phyloP scores from a whole-genome alignment of 2,888 invertebrate genomes.

The Lepidonotus clava region DNA sequence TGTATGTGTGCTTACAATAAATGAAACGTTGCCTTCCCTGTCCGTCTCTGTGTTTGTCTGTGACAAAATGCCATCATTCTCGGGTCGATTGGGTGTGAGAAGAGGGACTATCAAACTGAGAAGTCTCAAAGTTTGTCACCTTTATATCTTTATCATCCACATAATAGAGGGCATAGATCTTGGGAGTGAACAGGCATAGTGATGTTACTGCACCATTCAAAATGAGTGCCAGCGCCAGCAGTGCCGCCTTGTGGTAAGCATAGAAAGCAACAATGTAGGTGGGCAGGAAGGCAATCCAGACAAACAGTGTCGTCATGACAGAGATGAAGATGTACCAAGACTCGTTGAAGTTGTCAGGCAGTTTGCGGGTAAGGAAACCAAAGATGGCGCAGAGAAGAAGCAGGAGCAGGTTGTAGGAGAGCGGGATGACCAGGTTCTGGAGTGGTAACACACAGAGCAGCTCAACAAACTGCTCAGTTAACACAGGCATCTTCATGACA shows the following conservation, averaged over 20 bases:
- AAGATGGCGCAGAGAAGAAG: constrained; percentile 59
- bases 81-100: too few relatives aligned
- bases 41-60: too few relatives aligned
- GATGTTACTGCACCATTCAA: constrained; percentile 59
- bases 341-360: constrained; percentile 65
- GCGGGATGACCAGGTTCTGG: constrained; percentile 67
- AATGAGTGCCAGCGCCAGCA: constrained; percentile 59
- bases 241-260: constrained; percentile 59
- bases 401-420: constrained; percentile 62
- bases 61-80: too few relatives aligned
- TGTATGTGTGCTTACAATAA: too few relatives aligned
- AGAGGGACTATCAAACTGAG: not conserved
- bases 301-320: constrained; percentile 62
- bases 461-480: constrained; percentile 68
- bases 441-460: constrained; percentile 68
- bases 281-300: constrained; percentile 62
- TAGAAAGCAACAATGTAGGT: constrained; percentile 60
- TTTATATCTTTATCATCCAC: constrained; percentile 39
- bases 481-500: constrained; percentile 52
- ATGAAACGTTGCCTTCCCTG: too few relatives aligned
- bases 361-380: constrained; percentile 61
- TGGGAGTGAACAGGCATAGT: constrained; percentile 58
- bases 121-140: not conserved
- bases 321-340: constrained; percentile 64
- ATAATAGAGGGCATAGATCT: constrained; percentile 61